A percentile compares a stretch with the other conserved stretches of the same genome.
Conservation (phyloP, 2,113 vertebrate species). For the Heloderma charlesbogerti region DNA sequence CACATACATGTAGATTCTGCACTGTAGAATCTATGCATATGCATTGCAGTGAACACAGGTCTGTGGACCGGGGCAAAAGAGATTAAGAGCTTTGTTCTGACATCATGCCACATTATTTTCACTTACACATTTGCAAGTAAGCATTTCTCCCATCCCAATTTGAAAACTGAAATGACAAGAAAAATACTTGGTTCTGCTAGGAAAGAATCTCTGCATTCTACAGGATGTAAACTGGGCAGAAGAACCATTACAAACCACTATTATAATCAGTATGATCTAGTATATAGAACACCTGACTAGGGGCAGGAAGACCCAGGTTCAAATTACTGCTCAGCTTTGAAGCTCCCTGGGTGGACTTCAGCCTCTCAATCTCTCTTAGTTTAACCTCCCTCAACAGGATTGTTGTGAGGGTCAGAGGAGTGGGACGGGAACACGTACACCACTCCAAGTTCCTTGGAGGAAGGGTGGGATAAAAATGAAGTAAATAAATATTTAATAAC, state of each 20-base stretch:
- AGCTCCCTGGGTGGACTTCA: background rate
- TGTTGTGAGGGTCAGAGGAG: background rate
- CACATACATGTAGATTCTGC: background rate
- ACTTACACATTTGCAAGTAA: background rate
- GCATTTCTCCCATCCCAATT: background rate
- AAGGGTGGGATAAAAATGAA: background rate
- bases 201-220: background rate
- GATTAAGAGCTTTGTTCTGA: background rate
- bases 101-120: background rate
- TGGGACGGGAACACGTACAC: background rate
- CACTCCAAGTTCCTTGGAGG: background rate
- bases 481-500: background rate
- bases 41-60: background rate
- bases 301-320: background rate
- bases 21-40: background rate
- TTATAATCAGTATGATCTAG: no score
- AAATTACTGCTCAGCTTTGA: background rate
- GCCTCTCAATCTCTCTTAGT: background rate
- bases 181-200: background rate
- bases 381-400: background rate
- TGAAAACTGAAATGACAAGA: background rate
- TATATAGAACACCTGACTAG: no score
- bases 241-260: no score
- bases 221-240: background rate
- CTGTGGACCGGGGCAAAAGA: background rate